Evolutionary conservation across 2,888 invertebrate genomes (phyloP), one percentile per base, ranked within the genome.

Genomic region (Cryptophagus acutangulus): DNA sequence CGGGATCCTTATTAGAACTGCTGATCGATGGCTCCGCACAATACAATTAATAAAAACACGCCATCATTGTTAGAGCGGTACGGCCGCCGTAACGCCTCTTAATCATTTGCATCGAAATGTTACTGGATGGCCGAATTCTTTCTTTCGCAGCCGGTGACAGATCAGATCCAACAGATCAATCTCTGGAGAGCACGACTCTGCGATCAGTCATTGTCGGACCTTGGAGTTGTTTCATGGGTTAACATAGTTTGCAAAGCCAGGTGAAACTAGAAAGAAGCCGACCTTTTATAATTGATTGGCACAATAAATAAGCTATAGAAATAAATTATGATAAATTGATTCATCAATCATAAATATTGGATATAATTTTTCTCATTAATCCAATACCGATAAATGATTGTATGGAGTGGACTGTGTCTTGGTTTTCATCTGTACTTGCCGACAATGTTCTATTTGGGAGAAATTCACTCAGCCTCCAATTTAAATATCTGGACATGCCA

Each of bases 111-210:
- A 40, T 43, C 47, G 46, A 20, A 20, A 20, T 20, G 20, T 48
- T 48, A n/a, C n/a, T n/a, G n/a, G n/a, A n/a, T n/a, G n/a, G n/a
- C n/a, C n/a, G n/a, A n/a, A n/a, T n/a, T n/a, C n/a, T n/a, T n/a
- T n/a, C n/a, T n/a, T n/a, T n/a, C 33, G 35, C 48, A 52, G 57
- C 55, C 56, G 54, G 52, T 58, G 57, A 57, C 57, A 55, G 53
- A 57, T 59, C 49, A 50, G 35, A 52, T 50, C 51, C 52, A 54
- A 58, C 56, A 50, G 58, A 61, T 59, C 59, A 58, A 59, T 58
- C 59, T 55, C 55, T 41, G 37, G 52, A 42, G 52, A 51, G 50
- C 41, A 35, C 43, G 45, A 41, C 49, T 38, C 42, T 41, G 20
- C 41, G 49, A 57, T 58, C 54, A 48, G 46, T 58, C 58, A 58